Evolutionary conservation across 2,797 vertebrate species (phyloP), one percentile per base, ranked within the genome.

Genomic region (Sebastes taczanowskii): DNA sequence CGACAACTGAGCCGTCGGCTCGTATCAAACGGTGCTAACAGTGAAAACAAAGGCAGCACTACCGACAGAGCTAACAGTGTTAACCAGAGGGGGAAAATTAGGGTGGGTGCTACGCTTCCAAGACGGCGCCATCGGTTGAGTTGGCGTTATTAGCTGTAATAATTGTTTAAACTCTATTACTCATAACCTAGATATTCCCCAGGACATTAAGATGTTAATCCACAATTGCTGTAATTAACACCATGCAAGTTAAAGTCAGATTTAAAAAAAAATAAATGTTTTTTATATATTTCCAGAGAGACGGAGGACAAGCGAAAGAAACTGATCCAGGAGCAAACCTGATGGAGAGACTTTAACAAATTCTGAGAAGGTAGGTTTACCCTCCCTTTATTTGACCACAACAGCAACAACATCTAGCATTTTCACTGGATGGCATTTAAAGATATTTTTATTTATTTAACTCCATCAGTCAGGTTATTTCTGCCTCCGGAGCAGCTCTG

Each of bases 241-340:
- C 11, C 20, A 11, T 7, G 4, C 6, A n/a, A 66, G 53, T 59
- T 66, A 61, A 52, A 52, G 22, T 59, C 38, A 2, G n/a, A 20
- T 11, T 71, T 55, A 20, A 25, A 25, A 58, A 64, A 49, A 29
- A 4, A 22, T 58, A 29, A 4, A 22, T 58, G 20, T 62, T 53
- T 53, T 63, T 22, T 53, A 53, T 34, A 69, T 81, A 69, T 81
- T 74, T 74, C 27, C 25, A 55, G 49, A 20, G 32, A 49, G 13
- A n/a, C 46, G 9, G 27, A 56, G 67, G 20, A 42, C 25, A 58
- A 25, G 6, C 16, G 32, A 34, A 23, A 58, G 49, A 22, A 34
- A 18, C 49, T 68, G 63, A n/a, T 53, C 20, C 20, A 53, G 46
- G 18, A 49, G 46, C 18, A 49, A 46, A 11, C 6, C 58, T 23